phyloP scores from a whole-genome alignment of 92 coral and sea anemone species.

The Zoanthus gigantus region DNA sequence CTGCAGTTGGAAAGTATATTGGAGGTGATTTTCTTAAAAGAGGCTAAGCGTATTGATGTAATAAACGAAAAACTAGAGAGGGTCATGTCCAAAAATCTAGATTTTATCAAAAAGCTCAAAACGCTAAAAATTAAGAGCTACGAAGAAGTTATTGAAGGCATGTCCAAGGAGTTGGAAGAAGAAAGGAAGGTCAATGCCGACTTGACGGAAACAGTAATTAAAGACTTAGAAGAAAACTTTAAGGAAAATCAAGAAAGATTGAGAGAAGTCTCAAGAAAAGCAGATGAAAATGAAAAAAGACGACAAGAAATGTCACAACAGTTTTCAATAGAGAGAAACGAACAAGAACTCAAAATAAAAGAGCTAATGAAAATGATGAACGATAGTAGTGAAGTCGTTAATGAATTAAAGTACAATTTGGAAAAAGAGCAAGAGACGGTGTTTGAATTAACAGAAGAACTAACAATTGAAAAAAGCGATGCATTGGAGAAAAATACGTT shows the following conservation, averaged over 20 bases:
- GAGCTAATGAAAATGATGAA: slow-evolving; percentile 60
- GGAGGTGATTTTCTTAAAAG: slow-evolving; percentile 75
- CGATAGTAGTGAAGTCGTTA: slow-evolving; percentile 43
- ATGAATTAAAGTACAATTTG: slow-evolving; percentile 51
- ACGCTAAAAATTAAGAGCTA: slow-evolving; percentile 59
- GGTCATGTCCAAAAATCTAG: slow-evolving; percentile 70
- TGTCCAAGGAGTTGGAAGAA: slow-evolving; percentile 55
- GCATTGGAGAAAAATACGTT: slow-evolving; percentile 49
- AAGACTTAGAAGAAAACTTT: slow-evolving; percentile 68
- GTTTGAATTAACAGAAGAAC: slow-evolving; percentile 63
- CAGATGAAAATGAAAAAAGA: slow-evolving; percentile 55
- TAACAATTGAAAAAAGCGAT: slow-evolving; percentile 56
- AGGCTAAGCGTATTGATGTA: slow-evolving; percentile 75
- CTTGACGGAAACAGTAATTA: slow-evolving; percentile 68
- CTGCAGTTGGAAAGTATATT: slow-evolving; percentile 70
- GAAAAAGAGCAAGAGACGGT: slow-evolving; percentile 71
- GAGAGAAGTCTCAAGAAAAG: slow-evolving; percentile 52
- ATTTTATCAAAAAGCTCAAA: slow-evolving; percentile 59
- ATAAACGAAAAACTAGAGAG: slow-evolving; percentile 69
- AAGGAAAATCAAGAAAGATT: slow-evolving; percentile 58
- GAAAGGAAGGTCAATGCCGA: slow-evolving; percentile 60
- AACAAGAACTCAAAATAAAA: slow-evolving; percentile 63
- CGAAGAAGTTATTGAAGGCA: slow-evolving; percentile 45
- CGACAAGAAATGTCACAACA: slow-evolving; percentile 29
- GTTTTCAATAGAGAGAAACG: slow-evolving; percentile 55